phyloP scores from a whole-genome alignment of 2,113 vertebrate species.

The Dolichallabes microphthalmus region DNA sequence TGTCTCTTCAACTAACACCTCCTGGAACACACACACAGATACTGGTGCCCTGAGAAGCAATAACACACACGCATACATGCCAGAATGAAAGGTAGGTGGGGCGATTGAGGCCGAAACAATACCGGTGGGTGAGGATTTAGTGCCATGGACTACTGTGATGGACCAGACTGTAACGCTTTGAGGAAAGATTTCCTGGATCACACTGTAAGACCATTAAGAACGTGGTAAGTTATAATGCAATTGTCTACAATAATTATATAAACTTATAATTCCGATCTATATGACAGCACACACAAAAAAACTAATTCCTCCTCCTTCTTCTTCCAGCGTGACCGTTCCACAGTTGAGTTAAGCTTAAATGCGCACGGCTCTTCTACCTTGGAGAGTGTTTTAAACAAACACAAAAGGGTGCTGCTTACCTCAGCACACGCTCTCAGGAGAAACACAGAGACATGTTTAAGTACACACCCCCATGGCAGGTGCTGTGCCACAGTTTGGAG shows the following conservation, averaged over 20 bases:
- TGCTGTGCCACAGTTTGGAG: slow-evolving; percentile 63
- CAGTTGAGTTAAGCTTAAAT: neutral
- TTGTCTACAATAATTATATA: neutral
- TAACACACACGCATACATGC: slow-evolving; percentile 28
- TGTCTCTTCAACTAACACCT: slow-evolving; percentile 35
- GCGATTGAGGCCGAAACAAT: slow-evolving; percentile 25
- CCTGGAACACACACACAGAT: slow-evolving; percentile 30
- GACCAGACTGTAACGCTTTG: neutral
- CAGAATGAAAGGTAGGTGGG: slow-evolving; percentile 37
- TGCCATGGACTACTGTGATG: neutral
- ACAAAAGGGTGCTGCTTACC: neutral
- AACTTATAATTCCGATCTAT: neutral
- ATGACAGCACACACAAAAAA: neutral
- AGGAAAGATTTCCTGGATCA: neutral
- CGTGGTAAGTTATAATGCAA: slow-evolving; percentile 18
- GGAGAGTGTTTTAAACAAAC: neutral
- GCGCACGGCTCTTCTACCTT: neutral
- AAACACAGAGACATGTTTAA: slow-evolving; percentile 52
- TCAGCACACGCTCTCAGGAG: neutral
- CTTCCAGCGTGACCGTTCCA: neutral
- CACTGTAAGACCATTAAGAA: neutral
- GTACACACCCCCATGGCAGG: slow-evolving; percentile 59
- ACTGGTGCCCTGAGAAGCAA: neutral
- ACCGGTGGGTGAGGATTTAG: slow-evolving; percentile 20
- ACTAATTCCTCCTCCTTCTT: neutral